phyloP scores from a whole-genome alignment of 1,140 invertebrate genomes.

The Parapsyche elsis region DNA sequence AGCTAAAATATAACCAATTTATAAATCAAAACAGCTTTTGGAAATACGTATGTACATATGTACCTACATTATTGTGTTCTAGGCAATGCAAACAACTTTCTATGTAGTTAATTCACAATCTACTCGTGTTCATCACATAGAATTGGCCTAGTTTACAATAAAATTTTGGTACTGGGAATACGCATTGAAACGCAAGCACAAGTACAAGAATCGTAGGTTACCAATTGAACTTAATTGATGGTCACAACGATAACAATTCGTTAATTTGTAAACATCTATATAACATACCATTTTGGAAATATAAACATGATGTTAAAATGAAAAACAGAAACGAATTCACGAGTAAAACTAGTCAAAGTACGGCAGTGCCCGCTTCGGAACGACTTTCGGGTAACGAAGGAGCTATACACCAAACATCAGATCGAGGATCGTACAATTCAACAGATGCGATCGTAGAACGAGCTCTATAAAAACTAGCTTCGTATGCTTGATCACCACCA shows the following conservation, averaged over 20 bases:
- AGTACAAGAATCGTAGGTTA: too few relatives aligned
- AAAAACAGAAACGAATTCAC: neutral
- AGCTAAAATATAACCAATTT: too few relatives aligned
- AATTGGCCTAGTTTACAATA: too few relatives aligned
- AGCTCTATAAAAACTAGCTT: constrained; percentile 84
- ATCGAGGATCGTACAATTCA: constrained; percentile 84
- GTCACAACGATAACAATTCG: neutral
- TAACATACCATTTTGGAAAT: neutral
- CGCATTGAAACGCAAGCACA: too few relatives aligned
- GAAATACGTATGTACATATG: too few relatives aligned
- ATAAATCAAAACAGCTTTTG: too few relatives aligned
- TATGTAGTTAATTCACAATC: too few relatives aligned
- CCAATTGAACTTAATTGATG: too few relatives aligned
- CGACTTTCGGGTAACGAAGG: constrained; percentile 82
- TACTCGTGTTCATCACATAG: too few relatives aligned
- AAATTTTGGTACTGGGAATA: too few relatives aligned
- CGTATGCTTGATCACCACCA: constrained; percentile 78
- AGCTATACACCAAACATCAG: constrained; percentile 81
- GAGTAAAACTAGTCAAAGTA: constrained; percentile 62
- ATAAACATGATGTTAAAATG: neutral
- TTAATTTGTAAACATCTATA: neutral
- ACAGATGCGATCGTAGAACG: constrained; percentile 83
- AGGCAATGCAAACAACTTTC: too few relatives aligned
- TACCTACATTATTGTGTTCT: too few relatives aligned
- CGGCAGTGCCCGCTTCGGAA: constrained; percentile 83